Conservation (phyloP, 2,113 vertebrate genomes). For the Sinosuthora webbiana region DNA sequence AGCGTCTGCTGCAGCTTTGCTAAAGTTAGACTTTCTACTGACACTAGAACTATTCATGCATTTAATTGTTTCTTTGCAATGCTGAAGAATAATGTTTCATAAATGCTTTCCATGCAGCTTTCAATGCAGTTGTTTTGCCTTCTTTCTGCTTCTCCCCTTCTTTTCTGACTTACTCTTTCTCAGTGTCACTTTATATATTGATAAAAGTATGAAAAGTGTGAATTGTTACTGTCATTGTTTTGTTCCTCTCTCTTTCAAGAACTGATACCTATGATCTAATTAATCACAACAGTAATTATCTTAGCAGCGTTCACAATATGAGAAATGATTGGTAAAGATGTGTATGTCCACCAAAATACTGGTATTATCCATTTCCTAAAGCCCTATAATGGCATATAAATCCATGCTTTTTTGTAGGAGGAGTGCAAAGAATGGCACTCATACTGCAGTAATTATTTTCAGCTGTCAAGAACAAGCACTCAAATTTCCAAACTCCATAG, state of each 20-base stretch:
- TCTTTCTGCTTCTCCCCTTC: not conserved
- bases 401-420: not conserved
- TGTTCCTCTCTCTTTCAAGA: not conserved
- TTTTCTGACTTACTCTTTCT: not conserved
- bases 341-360: not conserved
- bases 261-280: not conserved
- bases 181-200: not conserved
- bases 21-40: not conserved
- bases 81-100: not conserved
- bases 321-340: not conserved
- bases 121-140: not conserved
- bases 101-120: not conserved
- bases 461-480: not conserved
- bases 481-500: not conserved
- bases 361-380: not conserved
- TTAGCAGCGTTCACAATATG: not conserved
- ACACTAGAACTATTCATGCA: not conserved
- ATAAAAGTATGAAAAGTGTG: not conserved
- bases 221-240: not conserved
- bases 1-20: not conserved
- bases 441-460: not conserved
- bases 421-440: not conserved
- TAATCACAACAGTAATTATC: not conserved
- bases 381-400: not conserved
- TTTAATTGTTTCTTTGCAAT: not conserved